These are phyloP conservation scores for Anthophora plumipes DNA, from an alignment of 2,888 invertebrate species.

Conservation along the genomic window DNA sequence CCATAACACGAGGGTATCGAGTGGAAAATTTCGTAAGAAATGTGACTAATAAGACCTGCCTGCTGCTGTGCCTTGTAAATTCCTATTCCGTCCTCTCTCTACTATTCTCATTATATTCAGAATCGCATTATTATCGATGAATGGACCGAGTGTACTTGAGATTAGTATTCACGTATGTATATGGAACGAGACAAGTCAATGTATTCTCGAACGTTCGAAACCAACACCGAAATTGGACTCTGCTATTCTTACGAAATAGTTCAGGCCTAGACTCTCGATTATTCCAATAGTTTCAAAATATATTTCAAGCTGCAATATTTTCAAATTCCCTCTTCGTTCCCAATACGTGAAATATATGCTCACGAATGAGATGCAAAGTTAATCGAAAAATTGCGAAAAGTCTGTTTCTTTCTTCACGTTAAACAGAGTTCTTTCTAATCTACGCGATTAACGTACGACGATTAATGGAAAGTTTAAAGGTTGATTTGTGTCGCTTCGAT, in stretches of 20 bases:
- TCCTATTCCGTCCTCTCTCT: no score
- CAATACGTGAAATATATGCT: no score
- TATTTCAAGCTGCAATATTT: no score
- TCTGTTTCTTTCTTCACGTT: background rate
- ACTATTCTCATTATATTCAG: no score
- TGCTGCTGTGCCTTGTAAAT: background rate
- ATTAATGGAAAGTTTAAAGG: background rate
- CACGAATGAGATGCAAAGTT: background rate
- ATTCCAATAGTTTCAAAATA: background rate
- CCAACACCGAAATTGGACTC: constrained; percentile 18
- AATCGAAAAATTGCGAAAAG: background rate
- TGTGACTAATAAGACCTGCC: background rate
- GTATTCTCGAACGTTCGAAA: constrained; percentile 27
- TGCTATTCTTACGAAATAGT: no score
- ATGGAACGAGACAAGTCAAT: constrained; percentile 11
- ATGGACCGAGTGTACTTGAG: background rate
- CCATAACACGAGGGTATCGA: background rate
- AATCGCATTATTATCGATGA: constrained; percentile 22
- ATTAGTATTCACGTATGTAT: constrained; percentile 12
- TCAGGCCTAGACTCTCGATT: background rate
- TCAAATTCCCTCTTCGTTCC: no score
- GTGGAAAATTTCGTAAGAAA: constrained; percentile 6
- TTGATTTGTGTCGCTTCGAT: background rate
- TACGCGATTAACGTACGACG: background rate
- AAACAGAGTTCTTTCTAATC: background rate